phyloP scores from a whole-genome alignment of 2,888 invertebrate species.

The Drosophila maculinotata region DNA sequence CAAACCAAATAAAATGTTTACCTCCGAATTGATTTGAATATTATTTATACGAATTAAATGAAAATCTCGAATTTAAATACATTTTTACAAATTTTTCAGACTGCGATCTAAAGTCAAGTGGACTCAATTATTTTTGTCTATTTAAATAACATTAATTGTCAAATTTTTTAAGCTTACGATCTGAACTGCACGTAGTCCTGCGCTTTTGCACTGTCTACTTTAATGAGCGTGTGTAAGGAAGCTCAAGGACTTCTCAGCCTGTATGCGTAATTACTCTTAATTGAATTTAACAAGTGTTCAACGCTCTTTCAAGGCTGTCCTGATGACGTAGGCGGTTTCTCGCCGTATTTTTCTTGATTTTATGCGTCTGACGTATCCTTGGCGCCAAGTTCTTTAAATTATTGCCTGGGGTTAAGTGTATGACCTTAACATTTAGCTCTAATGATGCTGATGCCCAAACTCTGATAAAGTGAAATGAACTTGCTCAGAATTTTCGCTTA shows the following conservation, averaged over 20 bases:
- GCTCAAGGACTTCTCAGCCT: conserved; percentile 40
- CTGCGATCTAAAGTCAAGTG: neutral
- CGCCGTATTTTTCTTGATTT: conserved; percentile 20
- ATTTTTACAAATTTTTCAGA: neutral
- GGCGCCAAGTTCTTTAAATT: conserved; percentile 54
- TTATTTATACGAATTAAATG: neutral
- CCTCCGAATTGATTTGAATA: neutral
- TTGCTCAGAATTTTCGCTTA: conserved; percentile 26
- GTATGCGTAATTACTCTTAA: conserved; percentile 46
- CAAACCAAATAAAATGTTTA: neutral
- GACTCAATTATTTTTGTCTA: conserved; percentile 3
- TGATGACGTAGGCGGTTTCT: conserved; percentile 12
- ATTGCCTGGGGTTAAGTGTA: conserved; percentile 48
- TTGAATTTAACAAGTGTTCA: conserved; percentile 55
- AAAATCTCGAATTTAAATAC: neutral
- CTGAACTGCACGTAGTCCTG: neutral
- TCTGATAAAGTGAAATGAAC: conserved; percentile 14
- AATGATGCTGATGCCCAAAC: conserved; percentile 35
- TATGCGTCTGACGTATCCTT: conserved; percentile 42
- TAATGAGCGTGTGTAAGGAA: conserved; percentile 43
- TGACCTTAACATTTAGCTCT: conserved; percentile 56
- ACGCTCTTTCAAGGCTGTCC: conserved; percentile 29
- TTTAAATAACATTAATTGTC: conserved; percentile 31
- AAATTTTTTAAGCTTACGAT: conserved; percentile 8
- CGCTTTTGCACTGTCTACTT: conserved; percentile 26